A percentile compares a stretch with the other conserved stretches of the same genome.
These are phyloP conservation scores for Vicugna pacos DNA, from an alignment of 2,113 vertebrate species.

Conservation along the genomic window DNA sequence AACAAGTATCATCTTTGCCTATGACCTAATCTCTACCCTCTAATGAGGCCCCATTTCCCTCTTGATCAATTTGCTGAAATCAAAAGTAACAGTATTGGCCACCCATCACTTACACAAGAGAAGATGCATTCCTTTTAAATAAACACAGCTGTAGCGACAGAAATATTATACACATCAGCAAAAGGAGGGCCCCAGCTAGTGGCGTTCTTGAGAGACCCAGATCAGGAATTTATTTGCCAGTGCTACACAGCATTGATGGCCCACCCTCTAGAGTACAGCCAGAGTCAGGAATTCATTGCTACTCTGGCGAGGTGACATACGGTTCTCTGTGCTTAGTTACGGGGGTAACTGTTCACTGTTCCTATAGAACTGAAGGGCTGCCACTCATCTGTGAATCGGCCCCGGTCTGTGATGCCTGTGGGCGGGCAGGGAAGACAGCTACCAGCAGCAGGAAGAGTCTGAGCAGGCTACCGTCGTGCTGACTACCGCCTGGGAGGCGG, in stretches of 20 bases:
- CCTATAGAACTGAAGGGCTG: background rate
- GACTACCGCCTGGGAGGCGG: background rate
- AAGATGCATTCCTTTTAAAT: background rate
- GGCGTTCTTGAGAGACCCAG: background rate
- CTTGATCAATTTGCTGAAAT: background rate
- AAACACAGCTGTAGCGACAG: background rate
- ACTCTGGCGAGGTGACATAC: background rate
- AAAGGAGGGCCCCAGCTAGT: background rate
- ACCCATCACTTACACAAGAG: background rate
- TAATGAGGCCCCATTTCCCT: background rate
- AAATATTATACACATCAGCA: background rate
- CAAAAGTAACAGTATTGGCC: background rate
- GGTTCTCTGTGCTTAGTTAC: background rate
- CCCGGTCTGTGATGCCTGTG: background rate
- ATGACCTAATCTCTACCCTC: background rate
- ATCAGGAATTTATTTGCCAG: background rate
- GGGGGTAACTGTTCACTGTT: conserved; percentile 35
- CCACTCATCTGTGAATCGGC: background rate
- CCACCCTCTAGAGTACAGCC: background rate
- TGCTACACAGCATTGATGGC: background rate
- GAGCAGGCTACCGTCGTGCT: background rate
- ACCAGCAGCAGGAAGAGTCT: background rate
- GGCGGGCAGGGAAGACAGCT: background rate
- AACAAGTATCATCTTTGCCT: background rate
- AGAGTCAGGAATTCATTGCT: background rate